Conservation (phyloP, 2,113 vertebrate species). For the Meriones unguiculatus region DNA sequence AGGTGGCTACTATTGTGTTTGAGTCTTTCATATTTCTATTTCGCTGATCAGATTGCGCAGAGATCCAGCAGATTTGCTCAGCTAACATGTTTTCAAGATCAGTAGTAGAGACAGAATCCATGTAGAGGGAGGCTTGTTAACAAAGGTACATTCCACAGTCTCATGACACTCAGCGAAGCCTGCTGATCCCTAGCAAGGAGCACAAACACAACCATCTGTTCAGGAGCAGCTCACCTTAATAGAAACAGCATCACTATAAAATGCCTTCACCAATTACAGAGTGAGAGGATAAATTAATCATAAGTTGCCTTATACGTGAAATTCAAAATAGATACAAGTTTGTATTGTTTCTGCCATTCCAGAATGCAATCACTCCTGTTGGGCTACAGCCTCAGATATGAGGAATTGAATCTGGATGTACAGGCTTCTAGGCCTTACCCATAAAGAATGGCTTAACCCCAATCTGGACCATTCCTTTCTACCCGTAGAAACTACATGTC, state of each 20-base stretch:
- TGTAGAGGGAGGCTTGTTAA: background rate
- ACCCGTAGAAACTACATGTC: background rate
- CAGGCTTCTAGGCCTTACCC: background rate
- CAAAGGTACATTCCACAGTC: background rate
- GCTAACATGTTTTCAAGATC: background rate
- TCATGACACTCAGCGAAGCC: background rate
- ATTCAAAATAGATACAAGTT: conserved; percentile 8
- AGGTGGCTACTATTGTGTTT: background rate
- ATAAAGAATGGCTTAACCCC: background rate
- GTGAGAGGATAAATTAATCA: background rate
- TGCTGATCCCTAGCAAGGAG: background rate
- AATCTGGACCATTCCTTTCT: background rate
- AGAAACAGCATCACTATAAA: background rate
- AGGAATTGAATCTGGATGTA: background rate
- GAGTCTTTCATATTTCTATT: background rate
- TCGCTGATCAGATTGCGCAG: background rate
- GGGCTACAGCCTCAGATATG: too few relatives aligned
- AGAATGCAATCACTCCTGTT: background rate
- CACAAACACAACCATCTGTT: background rate
- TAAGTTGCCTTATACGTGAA: background rate
- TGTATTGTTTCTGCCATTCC: background rate
- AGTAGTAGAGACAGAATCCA: accelerated
- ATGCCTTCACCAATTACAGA: background rate
- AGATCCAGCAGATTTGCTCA: background rate
- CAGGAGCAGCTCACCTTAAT: background rate